phyloP scores from a whole-genome alignment of 2,888 invertebrate species.

The Metellina segmentata region DNA sequence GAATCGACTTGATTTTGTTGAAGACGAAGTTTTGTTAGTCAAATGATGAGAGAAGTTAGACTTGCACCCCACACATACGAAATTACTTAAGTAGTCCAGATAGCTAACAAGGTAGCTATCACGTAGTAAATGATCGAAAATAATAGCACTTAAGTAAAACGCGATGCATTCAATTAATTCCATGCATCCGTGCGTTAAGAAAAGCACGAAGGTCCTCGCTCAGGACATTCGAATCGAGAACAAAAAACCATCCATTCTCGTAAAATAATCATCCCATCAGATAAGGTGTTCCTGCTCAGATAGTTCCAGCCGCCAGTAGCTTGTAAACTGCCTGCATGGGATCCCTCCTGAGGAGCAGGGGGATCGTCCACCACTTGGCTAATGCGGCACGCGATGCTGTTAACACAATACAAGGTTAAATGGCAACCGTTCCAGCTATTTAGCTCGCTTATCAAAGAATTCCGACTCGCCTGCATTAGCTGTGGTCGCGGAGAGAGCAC shows the following conservation, averaged over 20 bases:
- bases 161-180: not conserved
- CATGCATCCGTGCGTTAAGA: not conserved
- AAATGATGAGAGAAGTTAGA: no score
- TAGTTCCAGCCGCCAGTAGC: not conserved
- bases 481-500: slow-evolving; percentile 7
- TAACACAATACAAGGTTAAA: slow-evolving; percentile 74
- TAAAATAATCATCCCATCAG: not conserved
- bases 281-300: not conserved
- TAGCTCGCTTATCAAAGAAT: slow-evolving; percentile 50
- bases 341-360: no score
- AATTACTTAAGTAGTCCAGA: no score
- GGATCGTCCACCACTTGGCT: not conserved
- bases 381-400: slow-evolving; percentile 58
- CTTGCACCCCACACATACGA: no score
- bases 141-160: not conserved
- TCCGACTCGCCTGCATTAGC: slow-evolving; percentile 8
- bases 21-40: no score
- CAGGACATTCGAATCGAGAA: not conserved
- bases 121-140: not conserved
- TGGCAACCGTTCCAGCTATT: slow-evolving; percentile 51
- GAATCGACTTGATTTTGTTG: no score
- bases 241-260: not conserved
- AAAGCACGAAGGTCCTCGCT: not conserved
- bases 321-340: not conserved
- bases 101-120: no score